A percentile compares a stretch with the other conserved stretches of the same genome.
These are phyloP conservation scores for Agrochola circellaris DNA, from an alignment of 2,888 invertebrate species.

Conservation along the genomic window DNA sequence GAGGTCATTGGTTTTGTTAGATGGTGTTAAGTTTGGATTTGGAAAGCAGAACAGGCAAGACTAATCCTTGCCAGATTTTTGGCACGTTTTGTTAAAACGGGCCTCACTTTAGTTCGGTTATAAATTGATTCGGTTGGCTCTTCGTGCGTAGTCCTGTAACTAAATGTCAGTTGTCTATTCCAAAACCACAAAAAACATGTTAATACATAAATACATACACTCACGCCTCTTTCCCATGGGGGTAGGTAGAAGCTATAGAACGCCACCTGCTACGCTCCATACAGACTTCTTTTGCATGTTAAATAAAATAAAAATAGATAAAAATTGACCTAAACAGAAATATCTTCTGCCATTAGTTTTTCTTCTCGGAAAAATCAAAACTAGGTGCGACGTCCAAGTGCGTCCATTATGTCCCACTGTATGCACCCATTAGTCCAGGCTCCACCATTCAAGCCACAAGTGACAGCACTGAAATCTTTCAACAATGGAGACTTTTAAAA, in stretches of 20 bases:
- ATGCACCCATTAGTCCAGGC: slow-evolving; percentile 30
- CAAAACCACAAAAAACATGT: neutral
- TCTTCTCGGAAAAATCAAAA: neutral
- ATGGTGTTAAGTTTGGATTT: slow-evolving; percentile 33
- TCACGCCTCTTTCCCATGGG: no score
- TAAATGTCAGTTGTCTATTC: neutral
- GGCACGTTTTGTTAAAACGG: neutral
- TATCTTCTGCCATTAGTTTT: neutral
- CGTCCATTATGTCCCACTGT: slow-evolving; percentile 47
- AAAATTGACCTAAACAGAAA: neutral
- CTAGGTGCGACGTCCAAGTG: slow-evolving; percentile 37
- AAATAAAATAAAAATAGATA: neutral
- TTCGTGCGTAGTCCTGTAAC: neutral
- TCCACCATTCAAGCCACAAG: slow-evolving; percentile 48
- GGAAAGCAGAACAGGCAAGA: no score
- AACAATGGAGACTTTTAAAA: slow-evolving; percentile 51
- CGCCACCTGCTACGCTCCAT: no score
- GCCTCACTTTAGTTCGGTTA: neutral
- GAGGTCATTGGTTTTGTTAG: slow-evolving; percentile 69
- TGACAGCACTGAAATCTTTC: slow-evolving; percentile 41
- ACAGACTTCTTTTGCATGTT: no score
- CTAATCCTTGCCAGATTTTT: neutral
- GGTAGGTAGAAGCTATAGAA: no score
- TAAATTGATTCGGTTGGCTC: neutral
- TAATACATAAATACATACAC: no score